A percentile compares a stretch with the other conserved stretches of the same genome.
These are phyloP conservation scores for Eriocheir sinensis DNA, from an alignment of 1,140 invertebrate genomes.

Conservation along the genomic window DNA sequence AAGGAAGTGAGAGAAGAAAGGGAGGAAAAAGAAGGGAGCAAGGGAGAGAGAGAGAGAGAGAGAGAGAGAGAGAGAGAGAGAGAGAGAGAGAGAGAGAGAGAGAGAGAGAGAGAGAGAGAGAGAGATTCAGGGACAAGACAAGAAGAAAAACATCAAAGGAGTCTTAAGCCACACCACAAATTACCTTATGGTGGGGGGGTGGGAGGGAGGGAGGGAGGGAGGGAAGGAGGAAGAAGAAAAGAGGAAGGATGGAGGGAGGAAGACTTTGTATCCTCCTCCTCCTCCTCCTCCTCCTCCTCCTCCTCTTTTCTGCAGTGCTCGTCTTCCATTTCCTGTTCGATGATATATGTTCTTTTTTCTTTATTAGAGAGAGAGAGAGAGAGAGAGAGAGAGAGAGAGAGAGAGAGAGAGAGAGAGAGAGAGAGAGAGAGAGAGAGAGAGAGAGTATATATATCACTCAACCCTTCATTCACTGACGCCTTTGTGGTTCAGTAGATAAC, in stretches of 20 bases:
- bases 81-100: background rate
- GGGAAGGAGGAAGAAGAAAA: constrained; percentile 29
- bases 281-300: background rate
- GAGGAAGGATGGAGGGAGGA: background rate
- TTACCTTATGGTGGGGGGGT: background rate
- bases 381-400: no score
- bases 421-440: no score
- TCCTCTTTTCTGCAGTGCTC: background rate
- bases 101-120: constrained; percentile 29
- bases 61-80: constrained; percentile 11
- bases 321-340: background rate
- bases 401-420: no score
- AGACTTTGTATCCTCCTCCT: background rate
- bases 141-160: no score
- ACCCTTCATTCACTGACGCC: no score
- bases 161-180: background rate
- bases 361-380: no score
- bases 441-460: no score
- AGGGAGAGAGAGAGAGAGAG: background rate
- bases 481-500: no score
- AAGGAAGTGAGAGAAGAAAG: background rate
- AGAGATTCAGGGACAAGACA: no score
- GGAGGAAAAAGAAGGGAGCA: background rate
- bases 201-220: background rate
- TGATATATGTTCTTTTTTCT: no score